Evolutionary conservation across 1,140 invertebrate genomes (phyloP), one percentile per base, ranked within the genome.

Genomic region (Kradibia gibbosae): DNA sequence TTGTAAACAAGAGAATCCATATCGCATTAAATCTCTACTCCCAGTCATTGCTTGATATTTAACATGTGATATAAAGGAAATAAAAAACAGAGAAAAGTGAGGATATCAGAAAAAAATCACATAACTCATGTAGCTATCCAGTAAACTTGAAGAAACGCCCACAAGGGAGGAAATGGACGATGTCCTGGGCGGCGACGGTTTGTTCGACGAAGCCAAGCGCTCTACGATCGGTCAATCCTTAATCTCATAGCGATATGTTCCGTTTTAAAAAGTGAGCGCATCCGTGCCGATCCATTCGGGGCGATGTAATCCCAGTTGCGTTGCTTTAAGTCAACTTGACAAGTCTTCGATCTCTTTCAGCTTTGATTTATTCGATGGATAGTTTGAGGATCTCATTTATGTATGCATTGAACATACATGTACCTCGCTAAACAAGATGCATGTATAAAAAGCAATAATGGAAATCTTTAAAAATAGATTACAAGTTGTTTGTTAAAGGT

Each of bases 201-300:
- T 80, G 71, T 80, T 80, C 78, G 55, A 80, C 78, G 39, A 72
- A 53, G 48, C 48, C 65, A 45, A 78, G 67, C 45, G 62, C 22
- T 57, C 36, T 55, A 5, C 78, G 39, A 81, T 81, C 79, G 79
- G 79, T 81, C 79, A 81, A 75, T 74, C 79, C 79, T 39, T 50
- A 74, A 81, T 75, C 79, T 75, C n/a, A 50, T 42, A n/a, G 45
- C 34, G 71, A 81, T 75, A 81, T 81, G 72, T 81, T 34, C 79
- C 4, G 17, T 53, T 39, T 20, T 60, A 75, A 60, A 75, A 20
- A 60, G 7, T 13, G 25, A 25, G 1, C 60, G n/a, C 34, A 34
- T 8, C 15, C 50, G 20, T 60, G 67, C 60, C 67, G 53, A 71
- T 17, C 62, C n/a, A 78, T 71, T 15, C 65, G 3, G 1, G 22